Base-by-base conservation (phyloP, 2,113 vertebrate species). In the Cephalopholis sonnerati region DNA sequence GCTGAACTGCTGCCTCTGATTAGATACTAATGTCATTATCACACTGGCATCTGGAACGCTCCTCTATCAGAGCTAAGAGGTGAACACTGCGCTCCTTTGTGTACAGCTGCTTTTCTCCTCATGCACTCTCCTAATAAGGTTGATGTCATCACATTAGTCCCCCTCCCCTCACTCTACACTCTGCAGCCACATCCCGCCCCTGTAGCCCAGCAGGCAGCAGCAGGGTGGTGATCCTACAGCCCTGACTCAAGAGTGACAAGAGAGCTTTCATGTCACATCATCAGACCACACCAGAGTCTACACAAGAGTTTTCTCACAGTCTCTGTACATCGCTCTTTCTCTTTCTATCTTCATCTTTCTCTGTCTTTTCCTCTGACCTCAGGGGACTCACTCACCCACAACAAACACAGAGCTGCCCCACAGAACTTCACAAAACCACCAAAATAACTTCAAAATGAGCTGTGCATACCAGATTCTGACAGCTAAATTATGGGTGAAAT, bases 71-170 rank as follows among this genome's bases (percentile, higher is more conserved):
- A 65, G 48, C 15, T 61, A 72, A 82, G 61, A 74, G 46, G 48
- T 51, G 85, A 84, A 90, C 68, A 88, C 82, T 86, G 62, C 24
- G 67, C 48, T 82, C 36, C 79, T 93, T 93, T 94, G 89, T 92
- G 78, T 79, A 4, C 61, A 54, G 72, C 77, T 78, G 67, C 48
- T 65, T 58, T 54, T 16, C 65, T 77, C 82, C 65, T 73, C 72
- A 86, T 64, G 77, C 73, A 32, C 62, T 61, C 80, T 81, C 22
- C 71, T 90, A 82, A 91, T 78, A 57, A 64, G 78, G 59, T 66
- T 91, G 89, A 92, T 85, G 86, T 83, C 87, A 86, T 90, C 90
- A 58, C 61, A 76, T 90, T 90, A 87, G 57, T 63, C 62, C 62
- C 48, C 39, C n/a, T 25, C 24, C 59, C 11, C 2, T 1, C 17